Evolutionary conservation across 2,888 invertebrate species (phyloP).

Genomic region (Monoplex corrugatus): DNA sequence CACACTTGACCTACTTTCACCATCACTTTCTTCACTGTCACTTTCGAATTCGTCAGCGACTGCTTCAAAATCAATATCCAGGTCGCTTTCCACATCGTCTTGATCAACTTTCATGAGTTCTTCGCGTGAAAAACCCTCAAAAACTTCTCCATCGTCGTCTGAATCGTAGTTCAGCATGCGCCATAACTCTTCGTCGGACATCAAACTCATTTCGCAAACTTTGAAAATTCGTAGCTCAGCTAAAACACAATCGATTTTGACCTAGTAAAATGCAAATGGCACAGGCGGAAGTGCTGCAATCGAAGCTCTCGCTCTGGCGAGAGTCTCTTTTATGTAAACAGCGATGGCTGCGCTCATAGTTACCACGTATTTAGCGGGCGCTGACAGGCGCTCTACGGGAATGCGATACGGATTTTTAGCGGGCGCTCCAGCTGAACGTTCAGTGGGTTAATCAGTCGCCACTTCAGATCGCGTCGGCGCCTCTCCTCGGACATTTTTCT

Average conservation of each 20-base stretch:
- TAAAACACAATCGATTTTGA: background rate
- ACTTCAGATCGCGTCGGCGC: too few relatives aligned
- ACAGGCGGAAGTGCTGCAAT: background rate
- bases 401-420: background rate
- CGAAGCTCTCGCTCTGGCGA: background rate
- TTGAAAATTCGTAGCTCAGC: background rate
- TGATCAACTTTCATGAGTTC: background rate
- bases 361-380: background rate
- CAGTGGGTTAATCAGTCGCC: too few relatives aligned
- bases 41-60: background rate
- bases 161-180: background rate
- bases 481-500: too few relatives aligned
- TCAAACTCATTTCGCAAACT: background rate
- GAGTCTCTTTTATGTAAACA: conserved; percentile 3
- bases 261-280: background rate
- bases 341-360: background rate
- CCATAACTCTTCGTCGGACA: background rate
- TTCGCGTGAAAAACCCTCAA: background rate
- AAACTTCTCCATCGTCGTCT: background rate
- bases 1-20: conserved; percentile 1
- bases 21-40: background rate
- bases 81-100: conserved; percentile 7
- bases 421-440: too few relatives aligned
- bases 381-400: background rate
- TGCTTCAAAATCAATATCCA: background rate